These are phyloP conservation scores for Rhinoraja longicauda DNA, from an alignment of 2,797 vertebrate species.

Conservation along the genomic window DNA sequence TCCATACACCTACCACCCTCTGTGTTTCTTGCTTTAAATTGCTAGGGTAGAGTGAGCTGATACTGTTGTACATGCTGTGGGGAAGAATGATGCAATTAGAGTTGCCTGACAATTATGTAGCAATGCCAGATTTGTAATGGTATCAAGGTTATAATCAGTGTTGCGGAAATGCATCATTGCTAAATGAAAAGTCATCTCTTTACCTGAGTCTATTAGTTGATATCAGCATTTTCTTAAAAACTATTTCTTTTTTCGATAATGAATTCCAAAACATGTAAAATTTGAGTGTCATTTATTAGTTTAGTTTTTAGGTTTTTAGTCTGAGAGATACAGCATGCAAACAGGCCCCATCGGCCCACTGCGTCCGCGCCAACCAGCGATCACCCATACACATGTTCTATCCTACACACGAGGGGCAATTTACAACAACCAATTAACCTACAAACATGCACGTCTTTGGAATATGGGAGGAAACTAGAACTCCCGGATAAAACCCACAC, in stretches of 20 bases:
- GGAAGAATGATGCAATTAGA: neutral
- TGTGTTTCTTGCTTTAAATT: too few species aligned
- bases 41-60: too few species aligned
- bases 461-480: too few species aligned
- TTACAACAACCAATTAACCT: too few species aligned
- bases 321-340: too few species aligned
- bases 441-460: too few species aligned
- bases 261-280: neutral
- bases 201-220: neutral
- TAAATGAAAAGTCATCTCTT: neutral
- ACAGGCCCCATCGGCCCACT: too few species aligned
- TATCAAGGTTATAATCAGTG: neutral
- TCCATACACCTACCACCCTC: too few species aligned
- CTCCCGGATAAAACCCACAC: too few species aligned
- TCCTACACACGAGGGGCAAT: too few species aligned
- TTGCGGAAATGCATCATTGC: neutral
- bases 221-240: neutral
- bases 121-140: neutral
- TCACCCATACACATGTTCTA: too few species aligned
- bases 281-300: neutral
- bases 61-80: neutral
- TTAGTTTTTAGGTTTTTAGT: neutral
- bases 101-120: neutral
- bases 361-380: too few species aligned
- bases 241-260: neutral